Evolutionary conservation across 2,797 vertebrate species (phyloP).

Genomic region (Peromyscus attwateri): DNA sequence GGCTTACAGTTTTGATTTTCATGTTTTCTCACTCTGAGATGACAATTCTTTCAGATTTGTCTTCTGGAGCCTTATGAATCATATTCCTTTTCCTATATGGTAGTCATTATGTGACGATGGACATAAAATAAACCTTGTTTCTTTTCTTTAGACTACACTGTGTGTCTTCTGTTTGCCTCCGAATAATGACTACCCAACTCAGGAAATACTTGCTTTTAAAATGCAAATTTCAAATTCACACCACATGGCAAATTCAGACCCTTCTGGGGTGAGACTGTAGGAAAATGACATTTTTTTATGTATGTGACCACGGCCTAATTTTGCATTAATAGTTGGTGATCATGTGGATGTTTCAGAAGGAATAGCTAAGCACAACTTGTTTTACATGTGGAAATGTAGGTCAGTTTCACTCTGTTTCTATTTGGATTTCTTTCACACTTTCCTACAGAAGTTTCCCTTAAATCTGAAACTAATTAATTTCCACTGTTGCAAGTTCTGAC

Average conservation of each 20-base stretch:
- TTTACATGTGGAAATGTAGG: slow-evolving; percentile 62
- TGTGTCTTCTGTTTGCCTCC: slow-evolving; percentile 10
- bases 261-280: background rate
- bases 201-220: slow-evolving; percentile 60
- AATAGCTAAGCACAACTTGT: slow-evolving; percentile 53
- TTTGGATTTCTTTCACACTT: slow-evolving; percentile 74
- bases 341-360: slow-evolving; percentile 47
- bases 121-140: background rate
- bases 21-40: background rate
- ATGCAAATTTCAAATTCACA: background rate
- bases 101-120: background rate
- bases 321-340: slow-evolving; percentile 19
- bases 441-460: slow-evolving; percentile 67
- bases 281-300: background rate
- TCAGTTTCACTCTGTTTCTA: slow-evolving; percentile 59
- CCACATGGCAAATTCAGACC: background rate
- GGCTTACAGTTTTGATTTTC: slow-evolving; percentile 7
- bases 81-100: slow-evolving; percentile 5
- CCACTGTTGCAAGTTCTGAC: slow-evolving; percentile 74
- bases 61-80: background rate
- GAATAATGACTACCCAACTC: background rate
- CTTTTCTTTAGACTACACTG: background rate
- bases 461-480: slow-evolving; percentile 84
- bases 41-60: background rate
- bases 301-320: slow-evolving; percentile 25